Conservation (phyloP, 2,113 vertebrate species). For the Cettia cetti region DNA sequence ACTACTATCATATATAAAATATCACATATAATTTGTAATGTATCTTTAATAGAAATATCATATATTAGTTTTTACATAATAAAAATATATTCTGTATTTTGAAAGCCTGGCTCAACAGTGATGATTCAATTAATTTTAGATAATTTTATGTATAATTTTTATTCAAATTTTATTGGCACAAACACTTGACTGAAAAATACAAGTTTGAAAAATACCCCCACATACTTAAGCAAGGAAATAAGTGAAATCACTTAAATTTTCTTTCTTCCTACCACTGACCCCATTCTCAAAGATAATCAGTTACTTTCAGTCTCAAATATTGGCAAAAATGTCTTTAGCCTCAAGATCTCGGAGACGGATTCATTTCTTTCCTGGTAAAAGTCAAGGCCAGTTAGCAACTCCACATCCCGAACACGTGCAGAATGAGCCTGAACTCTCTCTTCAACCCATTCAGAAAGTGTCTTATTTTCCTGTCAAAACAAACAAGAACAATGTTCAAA, state of each 20-base stretch:
- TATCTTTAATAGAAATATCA: background rate
- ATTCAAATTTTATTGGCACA: background rate
- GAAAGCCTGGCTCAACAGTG: background rate
- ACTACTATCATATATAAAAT: background rate
- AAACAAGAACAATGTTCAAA: conserved; percentile 8
- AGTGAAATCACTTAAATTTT: background rate
- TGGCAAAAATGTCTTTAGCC: conserved; percentile 87
- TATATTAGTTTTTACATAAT: background rate
- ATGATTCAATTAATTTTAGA: background rate
- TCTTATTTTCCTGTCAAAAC: conserved; percentile 67
- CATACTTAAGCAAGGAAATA: background rate
- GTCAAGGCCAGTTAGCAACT: conserved; percentile 90
- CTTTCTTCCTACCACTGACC: background rate
- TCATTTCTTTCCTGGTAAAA: conserved; percentile 85
- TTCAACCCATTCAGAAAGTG: conserved; percentile 76
- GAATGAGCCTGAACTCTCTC: conserved; percentile 81
- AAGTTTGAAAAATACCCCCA: background rate
- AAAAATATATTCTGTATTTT: background rate
- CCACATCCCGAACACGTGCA: conserved; percentile 87
- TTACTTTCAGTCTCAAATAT: conserved; percentile 60
- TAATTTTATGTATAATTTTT: background rate
- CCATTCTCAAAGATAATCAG: background rate
- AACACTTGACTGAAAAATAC: background rate
- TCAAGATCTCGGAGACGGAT: conserved; percentile 81
- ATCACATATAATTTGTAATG: background rate